A percentile compares a stretch with the other conserved stretches of the same genome.
phyloP scores from a whole-genome alignment of 2,797 vertebrate genomes.

The Chiloscyllium punctatum region DNA sequence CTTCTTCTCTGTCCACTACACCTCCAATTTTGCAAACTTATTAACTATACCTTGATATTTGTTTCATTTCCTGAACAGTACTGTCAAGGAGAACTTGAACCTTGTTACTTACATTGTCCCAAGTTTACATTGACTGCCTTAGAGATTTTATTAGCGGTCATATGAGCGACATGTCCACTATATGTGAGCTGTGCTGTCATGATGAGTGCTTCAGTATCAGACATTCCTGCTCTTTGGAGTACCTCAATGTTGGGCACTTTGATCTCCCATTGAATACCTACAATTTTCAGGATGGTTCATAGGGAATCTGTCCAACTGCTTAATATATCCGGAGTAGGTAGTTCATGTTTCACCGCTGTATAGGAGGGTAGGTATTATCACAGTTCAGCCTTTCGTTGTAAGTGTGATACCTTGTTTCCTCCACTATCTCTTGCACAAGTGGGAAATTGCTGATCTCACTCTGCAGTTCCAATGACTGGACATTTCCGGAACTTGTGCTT shows the following conservation, averaged over 20 bases:
- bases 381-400: too few relatives aligned
- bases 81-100: not conserved
- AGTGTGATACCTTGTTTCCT: too few relatives aligned
- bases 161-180: not conserved
- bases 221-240: not conserved
- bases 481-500: too few relatives aligned
- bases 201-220: not conserved
- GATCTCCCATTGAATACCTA: not conserved
- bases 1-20: too few relatives aligned
- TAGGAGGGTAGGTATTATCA: too few relatives aligned
- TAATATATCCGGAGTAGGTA: not conserved
- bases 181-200: not conserved
- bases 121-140: not conserved
- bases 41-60: too few relatives aligned
- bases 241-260: not conserved
- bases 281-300: not conserved
- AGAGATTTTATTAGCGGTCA: not conserved
- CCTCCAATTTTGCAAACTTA: too few relatives aligned
- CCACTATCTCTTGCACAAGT: too few relatives aligned
- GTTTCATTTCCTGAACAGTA: not conserved
- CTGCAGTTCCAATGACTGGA: too few relatives aligned
- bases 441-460: too few relatives aligned
- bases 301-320: not conserved
- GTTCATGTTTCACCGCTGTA: not conserved
- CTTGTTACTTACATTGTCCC: not conserved